phyloP scores from a whole-genome alignment of 2,797 vertebrate species.

The Sphaeramia orbicularis region DNA sequence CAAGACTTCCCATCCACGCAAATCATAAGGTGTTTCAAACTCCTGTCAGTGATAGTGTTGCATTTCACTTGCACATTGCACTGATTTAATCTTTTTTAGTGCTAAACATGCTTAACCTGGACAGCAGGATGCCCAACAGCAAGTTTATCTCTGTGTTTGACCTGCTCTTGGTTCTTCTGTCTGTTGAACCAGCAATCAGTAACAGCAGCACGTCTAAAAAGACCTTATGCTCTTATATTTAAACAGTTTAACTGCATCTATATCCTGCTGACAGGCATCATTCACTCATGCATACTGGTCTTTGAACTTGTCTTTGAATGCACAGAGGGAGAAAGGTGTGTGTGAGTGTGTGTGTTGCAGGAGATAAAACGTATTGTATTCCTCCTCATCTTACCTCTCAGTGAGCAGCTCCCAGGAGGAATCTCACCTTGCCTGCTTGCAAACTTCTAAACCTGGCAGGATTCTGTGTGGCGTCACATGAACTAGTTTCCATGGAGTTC shows the following conservation, averaged over 20 bases:
- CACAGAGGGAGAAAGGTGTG: not conserved
- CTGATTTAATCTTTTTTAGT: conserved; percentile 6
- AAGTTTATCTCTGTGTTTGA: too few relatives aligned
- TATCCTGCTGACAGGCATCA: not conserved
- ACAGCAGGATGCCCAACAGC: not conserved
- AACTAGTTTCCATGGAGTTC: conserved; percentile 75
- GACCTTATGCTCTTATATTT: conserved; percentile 15
- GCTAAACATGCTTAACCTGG: conserved; percentile 13
- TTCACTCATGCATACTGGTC: not conserved
- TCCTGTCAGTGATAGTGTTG: conserved; percentile 29
- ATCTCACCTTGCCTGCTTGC: conserved; percentile 48
- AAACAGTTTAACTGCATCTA: conserved; percentile 6
- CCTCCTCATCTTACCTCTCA: conserved; percentile 30
- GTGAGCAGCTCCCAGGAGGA: conserved; percentile 44
- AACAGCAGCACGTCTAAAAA: conserved; percentile 20
- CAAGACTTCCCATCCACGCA: conserved; percentile 51
- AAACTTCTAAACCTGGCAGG: conserved; percentile 53
- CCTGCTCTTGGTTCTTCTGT: too few relatives aligned
- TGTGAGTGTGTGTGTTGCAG: conserved; percentile 14
- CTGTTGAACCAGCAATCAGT: conserved; percentile 16
- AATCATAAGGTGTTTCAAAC: conserved; percentile 60
- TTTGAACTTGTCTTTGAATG: conserved; percentile 15
- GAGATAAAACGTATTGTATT: conserved; percentile 32
- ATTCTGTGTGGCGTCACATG: conserved; percentile 50
- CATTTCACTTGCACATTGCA: conserved; percentile 33